Evolutionary conservation across 2,797 vertebrate genomes (phyloP), one percentile per base, ranked within the genome.

Genomic region (Eulemur albifrons): DNA sequence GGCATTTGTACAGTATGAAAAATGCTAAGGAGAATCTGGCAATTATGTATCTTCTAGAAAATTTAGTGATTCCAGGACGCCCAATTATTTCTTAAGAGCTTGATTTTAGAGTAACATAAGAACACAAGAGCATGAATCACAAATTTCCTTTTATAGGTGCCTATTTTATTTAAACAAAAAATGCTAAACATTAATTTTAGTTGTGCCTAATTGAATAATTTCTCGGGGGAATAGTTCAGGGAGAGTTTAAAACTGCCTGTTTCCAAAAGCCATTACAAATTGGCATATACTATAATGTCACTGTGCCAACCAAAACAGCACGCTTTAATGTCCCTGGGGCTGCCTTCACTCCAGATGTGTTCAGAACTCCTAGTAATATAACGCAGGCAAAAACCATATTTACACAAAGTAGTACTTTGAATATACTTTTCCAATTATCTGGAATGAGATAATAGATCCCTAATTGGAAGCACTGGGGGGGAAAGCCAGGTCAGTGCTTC

Each of bases 121-220:
- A 93, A 87, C 72, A 73, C 52, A n/a, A 81, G 63, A 35, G 76
- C 94, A 98, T 88, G 61, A 98, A 98, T 98, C 97, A 98, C 97
- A 98, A 98, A 72, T 97, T 98, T 98, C 97, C 98, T 97, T 98
- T 98, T 97, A 97, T 92, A 98, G 96, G 98, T 93, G 98, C 99
- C 99, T 98, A 98, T 98, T 98, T 98, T 97, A 98, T 98, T 98
- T 98, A 97, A 99, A 99, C 97, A 98, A 98, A 99, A 97, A 98
- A 98, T 98, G 97, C 97, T 96, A 98, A 98, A 98, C 98, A 98
- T 99, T 99, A 98, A 99, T 99, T 99, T 98, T 99, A 98, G 98
- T 99, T 99, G 98, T 97, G 98, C 98, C 99, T 99, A 99, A 99
- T 99, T 99, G 98, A 98, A 99, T 99, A 98, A 99, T 99, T 99